These are phyloP conservation scores for Copsychus sechellarum DNA, from an alignment of 2,113 vertebrate genomes.

Conservation along the genomic window DNA sequence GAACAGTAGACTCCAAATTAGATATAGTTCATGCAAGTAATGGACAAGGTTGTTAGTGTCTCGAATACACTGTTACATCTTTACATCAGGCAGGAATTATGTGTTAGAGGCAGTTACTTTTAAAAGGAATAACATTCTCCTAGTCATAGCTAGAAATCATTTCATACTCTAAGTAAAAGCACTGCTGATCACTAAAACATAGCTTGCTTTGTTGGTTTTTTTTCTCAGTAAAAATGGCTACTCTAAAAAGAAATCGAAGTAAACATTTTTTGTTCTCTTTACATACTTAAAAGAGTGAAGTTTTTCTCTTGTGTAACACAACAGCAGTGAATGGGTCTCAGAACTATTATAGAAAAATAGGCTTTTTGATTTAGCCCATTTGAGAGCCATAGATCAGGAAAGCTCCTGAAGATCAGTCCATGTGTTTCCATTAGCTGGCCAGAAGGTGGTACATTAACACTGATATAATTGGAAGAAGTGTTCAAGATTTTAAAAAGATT, in stretches of 20 bases:
- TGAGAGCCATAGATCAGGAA: neutral
- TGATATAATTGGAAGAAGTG: neutral
- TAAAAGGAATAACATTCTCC: neutral
- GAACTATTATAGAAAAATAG: neutral
- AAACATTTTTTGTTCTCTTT: neutral
- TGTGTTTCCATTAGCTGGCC: constrained; percentile 43
- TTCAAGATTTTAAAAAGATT: neutral
- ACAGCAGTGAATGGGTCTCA: neutral
- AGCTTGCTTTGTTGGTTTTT: neutral
- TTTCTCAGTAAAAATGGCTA: neutral
- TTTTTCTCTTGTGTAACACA: neutral
- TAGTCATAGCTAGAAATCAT: neutral
- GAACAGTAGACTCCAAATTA: neutral
- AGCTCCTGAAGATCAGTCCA: neutral
- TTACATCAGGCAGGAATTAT: neutral
- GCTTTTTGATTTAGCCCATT: neutral
- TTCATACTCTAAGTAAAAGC: neutral
- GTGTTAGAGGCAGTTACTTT: neutral
- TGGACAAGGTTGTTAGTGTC: neutral
- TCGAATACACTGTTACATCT: neutral
- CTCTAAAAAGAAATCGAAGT: neutral
- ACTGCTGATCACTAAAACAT: neutral
- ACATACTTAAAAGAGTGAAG: neutral
- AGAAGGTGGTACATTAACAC: constrained; percentile 66
- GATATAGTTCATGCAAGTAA: neutral